A percentile compares a stretch with the other conserved stretches of the same genome.
Evolutionary conservation across 2,797 vertebrate genomes (phyloP).

Genomic region (Hapalemur alaotrensis): DNA sequence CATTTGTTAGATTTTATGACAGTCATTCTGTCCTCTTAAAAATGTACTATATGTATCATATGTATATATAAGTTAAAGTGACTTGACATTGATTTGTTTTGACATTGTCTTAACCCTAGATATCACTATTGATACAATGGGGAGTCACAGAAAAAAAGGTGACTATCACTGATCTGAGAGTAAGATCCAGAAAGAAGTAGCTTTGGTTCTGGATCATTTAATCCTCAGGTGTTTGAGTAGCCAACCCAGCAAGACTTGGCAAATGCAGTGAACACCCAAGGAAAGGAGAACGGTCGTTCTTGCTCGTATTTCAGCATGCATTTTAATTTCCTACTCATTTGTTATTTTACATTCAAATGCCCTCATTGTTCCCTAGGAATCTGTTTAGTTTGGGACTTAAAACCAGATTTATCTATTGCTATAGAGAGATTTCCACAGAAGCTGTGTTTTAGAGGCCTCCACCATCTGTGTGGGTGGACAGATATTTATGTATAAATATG

Average conservation of each 20-base stretch:
- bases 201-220: constrained; percentile 28
- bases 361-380: neutral
- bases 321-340: neutral
- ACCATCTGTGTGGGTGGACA: neutral
- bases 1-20: constrained; percentile 5
- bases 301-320: constrained; percentile 25
- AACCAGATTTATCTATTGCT: constrained; percentile 17
- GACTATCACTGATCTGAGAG: neutral
- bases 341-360: constrained; percentile 37
- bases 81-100: constrained; percentile 54
- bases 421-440: neutral
- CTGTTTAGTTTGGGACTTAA: neutral
- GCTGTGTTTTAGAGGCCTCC: neutral
- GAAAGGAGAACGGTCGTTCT: constrained; percentile 19
- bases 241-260: neutral
- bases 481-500: constrained; percentile 12
- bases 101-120: constrained; percentile 14
- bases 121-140: neutral
- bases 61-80: constrained; percentile 59
- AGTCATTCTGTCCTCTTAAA: constrained; percentile 2
- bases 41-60: constrained; percentile 65
- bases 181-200: neutral
- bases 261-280: neutral
- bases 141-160: neutral
- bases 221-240: constrained; percentile 34